Evolutionary conservation across 2,888 invertebrate genomes (phyloP).

Genomic region (Pachycephus smyrnensis): DNA sequence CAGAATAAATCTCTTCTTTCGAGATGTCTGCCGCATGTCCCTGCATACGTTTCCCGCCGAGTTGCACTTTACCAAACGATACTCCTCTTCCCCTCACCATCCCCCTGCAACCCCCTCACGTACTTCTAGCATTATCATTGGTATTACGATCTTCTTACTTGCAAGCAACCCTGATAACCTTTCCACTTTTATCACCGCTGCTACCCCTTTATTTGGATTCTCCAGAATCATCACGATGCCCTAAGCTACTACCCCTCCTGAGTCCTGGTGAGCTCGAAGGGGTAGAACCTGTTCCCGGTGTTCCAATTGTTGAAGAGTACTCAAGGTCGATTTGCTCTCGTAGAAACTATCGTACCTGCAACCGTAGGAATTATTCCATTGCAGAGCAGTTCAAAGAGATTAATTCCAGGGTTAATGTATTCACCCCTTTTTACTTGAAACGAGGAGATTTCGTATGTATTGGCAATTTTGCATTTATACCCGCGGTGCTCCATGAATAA

Average conservation of each 20-base stretch:
- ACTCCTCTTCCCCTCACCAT: neutral
- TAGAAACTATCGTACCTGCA: slow-evolving; percentile 54
- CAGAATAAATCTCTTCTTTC: slow-evolving; percentile 55
- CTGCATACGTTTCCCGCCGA: slow-evolving; percentile 55
- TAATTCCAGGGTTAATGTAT: slow-evolving; percentile 64
- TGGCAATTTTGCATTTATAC: slow-evolving; percentile 68
- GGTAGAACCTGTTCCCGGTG: neutral
- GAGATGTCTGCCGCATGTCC: slow-evolving; percentile 60
- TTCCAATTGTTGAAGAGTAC: neutral
- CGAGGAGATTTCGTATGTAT: slow-evolving; percentile 68
- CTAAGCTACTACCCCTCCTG: neutral
- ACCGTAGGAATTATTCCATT: slow-evolving; percentile 61
- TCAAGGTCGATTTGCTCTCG: slow-evolving; percentile 8
- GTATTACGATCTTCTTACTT: neutral
- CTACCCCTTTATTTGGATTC: neutral
- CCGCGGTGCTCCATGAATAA: slow-evolving; percentile 63
- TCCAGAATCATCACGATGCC: neutral
- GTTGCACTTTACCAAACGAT: slow-evolving; percentile 31
- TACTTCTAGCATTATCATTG: neutral
- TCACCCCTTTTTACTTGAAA: slow-evolving; percentile 67
- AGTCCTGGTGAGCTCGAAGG: neutral
- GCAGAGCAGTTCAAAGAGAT: slow-evolving; percentile 58
- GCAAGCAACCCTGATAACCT: neutral
- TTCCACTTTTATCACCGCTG: neutral
- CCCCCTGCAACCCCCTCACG: neutral